A percentile compares a stretch with the other conserved stretches of the same genome.
Conservation (phyloP, 1,140 invertebrate genomes). For the Neuroterus valhalla region DNA sequence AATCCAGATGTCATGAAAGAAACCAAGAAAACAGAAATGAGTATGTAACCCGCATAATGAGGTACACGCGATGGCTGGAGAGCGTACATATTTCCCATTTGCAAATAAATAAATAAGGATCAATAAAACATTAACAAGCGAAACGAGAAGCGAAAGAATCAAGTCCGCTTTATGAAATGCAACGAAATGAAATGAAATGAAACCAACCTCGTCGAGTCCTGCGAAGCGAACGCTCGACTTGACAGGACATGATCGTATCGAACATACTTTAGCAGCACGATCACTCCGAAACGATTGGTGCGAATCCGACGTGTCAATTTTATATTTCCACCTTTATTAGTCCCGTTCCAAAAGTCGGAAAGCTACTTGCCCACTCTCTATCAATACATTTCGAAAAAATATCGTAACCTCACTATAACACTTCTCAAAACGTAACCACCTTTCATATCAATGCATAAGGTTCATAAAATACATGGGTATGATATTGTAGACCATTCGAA, state of each 20-base stretch:
- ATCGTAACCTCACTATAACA: no score
- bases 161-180: neutral
- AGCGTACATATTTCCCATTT: slow-evolving; percentile 7
- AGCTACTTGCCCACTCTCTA: slow-evolving; percentile 14
- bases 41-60: neutral
- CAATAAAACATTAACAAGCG: slow-evolving; percentile 27
- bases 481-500: no score
- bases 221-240: neutral
- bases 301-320: slow-evolving; percentile 10
- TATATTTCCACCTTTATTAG: slow-evolving; percentile 27
- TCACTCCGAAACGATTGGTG: neutral
- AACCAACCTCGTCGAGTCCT: neutral
- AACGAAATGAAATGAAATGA: neutral
- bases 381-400: neutral
- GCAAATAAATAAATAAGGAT: slow-evolving; percentile 29
- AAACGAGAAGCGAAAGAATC: slow-evolving; percentile 14
- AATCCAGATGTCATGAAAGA: slow-evolving; percentile 1
- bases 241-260: slow-evolving; percentile 30
- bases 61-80: slow-evolving; percentile 16
- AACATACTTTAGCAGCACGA: slow-evolving; percentile 16
- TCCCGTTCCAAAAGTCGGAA: neutral
- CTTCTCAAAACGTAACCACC: no score
- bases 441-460: no score
- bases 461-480: no score
- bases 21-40: neutral